Base-by-base conservation (phyloP, 2,797 vertebrate species). In the Cirrhinus mrigala region DNA sequence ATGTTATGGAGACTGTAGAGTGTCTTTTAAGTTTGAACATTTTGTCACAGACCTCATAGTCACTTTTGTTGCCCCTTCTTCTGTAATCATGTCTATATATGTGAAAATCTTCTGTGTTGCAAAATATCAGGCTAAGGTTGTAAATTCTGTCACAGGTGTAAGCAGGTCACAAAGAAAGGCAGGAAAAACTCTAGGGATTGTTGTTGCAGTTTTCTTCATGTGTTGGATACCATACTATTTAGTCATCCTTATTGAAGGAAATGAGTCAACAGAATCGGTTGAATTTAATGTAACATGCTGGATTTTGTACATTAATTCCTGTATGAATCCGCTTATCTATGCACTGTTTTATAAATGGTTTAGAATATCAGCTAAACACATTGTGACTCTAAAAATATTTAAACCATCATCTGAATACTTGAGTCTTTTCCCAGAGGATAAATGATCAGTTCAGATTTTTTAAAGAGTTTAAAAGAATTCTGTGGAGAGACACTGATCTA, bases 121-220 rank as follows among this genome's bases (percentile, higher is more conserved):
- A 0, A 89, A 90, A 71, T 87, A 90, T 60, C 92, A 93, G 83
- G 91, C 91, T 18, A 89, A 86, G 0, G 86, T 88, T 50, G 71
- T 86, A 22, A 82, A 22, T 48, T 76, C 79, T 81, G 78, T 22
- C 14, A 22, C 73, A 16, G 44, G 82, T 0, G 81, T 88, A 2
- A 90, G 88, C 75, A 93, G 85, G 60, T 94, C 92, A 0, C 91
- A 93, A 86, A 90, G 15, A 27, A 94, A 93, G 73, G 93, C 93
- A 84, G 90, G 90, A 78, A 90, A 91, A 82, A 93, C 92, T 62
- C 82, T 93, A 14, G 93, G 91, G 5, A 1, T 93, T 20, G 24
- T 81, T 27, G 69, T 93, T 0, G 1, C 90, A 6, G 77, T 93
- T 87, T 93, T 91, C 87, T 52, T 92, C 62, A 15, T 91, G n/a